Evolutionary conservation across 2,888 invertebrate species (phyloP).

Genomic region (Andrena flavipes): DNA sequence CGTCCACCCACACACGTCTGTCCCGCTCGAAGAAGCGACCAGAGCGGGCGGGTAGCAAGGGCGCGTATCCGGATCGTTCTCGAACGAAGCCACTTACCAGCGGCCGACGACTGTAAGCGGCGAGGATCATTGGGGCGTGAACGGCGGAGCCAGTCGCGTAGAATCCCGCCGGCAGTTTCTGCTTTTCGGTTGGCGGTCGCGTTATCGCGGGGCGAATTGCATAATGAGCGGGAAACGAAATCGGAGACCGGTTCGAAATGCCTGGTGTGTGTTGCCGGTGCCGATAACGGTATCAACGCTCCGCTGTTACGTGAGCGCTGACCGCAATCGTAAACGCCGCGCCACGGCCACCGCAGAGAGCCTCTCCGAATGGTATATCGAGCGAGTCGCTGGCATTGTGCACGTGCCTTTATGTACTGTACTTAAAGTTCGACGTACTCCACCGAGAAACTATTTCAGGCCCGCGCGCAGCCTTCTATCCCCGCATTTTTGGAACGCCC

Average conservation of each 20-base stretch:
- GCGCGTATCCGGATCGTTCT: too few relatives aligned
- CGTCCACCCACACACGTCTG: not conserved
- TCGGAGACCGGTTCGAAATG: conserved; percentile 78
- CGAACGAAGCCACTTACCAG: too few relatives aligned
- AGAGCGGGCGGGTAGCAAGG: too few relatives aligned
- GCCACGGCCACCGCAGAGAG: conserved; percentile 44
- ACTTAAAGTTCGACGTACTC: conserved; percentile 71
- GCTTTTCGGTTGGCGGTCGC: conserved; percentile 35
- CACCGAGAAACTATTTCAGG: conserved; percentile 59
- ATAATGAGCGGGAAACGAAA: conserved; percentile 78
- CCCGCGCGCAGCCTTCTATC: conserved; percentile 44
- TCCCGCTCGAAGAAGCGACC: too few relatives aligned
- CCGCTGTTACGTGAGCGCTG: conserved; percentile 78
- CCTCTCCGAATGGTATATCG: conserved; percentile 21
- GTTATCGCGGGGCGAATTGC: conserved; percentile 72
- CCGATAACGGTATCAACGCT: conserved; percentile 81
- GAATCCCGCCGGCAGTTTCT: conserved; percentile 1
- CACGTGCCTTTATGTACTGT: conserved; percentile 68
- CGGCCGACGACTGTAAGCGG: too few relatives aligned
- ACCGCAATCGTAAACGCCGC: conserved; percentile 79
- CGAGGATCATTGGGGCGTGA: conserved; percentile 4
- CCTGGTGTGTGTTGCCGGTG: conserved; percentile 59
- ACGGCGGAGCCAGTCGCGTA: conserved; percentile 1
- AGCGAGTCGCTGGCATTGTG: conserved; percentile 67
- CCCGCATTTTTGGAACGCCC: conserved; percentile 51